phyloP scores from a whole-genome alignment of 2,888 invertebrate species.

The Rotaria sp. region DNA sequence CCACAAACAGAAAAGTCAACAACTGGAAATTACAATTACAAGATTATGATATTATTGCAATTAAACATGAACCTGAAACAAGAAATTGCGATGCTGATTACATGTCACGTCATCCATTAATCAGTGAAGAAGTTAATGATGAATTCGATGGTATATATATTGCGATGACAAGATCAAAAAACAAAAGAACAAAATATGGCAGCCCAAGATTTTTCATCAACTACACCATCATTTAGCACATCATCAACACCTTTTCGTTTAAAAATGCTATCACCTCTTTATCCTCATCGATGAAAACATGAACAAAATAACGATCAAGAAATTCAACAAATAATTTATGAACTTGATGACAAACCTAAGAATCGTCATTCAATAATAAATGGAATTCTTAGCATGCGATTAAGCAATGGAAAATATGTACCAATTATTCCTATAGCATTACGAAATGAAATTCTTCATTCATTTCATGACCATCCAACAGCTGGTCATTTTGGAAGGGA shows the following conservation, averaged over 20 bases:
- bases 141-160: neutral
- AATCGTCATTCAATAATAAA: neutral
- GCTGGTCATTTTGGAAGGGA: neutral
- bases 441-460: conserved; percentile 12
- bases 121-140: neutral
- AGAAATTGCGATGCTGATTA: neutral
- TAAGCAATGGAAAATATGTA: neutral
- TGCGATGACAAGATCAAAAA: neutral
- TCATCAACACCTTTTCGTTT: neutral
- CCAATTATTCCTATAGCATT: neutral
- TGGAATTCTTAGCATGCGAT: neutral
- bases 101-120: neutral
- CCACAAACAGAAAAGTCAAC: neutral
- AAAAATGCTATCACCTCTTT: neutral
- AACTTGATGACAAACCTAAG: neutral
- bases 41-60: neutral
- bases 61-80: neutral
- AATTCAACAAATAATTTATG: neutral
- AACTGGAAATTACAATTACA: neutral
- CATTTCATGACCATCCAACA: neutral
- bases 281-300: neutral
- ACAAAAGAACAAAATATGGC: neutral
- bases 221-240: neutral
- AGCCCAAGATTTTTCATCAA: neutral
- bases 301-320: neutral